phyloP scores from a whole-genome alignment of 2,888 invertebrate genomes.

The Ochropacha duplaris region DNA sequence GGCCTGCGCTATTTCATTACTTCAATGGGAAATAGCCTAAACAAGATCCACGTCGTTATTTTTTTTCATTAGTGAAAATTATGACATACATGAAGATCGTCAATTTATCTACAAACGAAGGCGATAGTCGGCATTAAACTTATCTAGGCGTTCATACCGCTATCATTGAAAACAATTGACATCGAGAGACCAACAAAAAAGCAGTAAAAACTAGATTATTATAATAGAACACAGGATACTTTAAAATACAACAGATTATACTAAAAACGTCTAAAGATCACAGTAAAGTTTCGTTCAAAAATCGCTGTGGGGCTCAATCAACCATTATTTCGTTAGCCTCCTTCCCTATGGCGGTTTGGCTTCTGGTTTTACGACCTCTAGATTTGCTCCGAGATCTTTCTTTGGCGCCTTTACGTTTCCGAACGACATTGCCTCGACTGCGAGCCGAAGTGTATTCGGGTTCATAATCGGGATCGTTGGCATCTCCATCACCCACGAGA shows the following conservation, averaged over 20 bases:
- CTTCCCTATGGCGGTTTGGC: constrained; percentile 60
- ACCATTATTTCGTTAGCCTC: constrained; percentile 52
- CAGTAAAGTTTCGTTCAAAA: constrained; percentile 53
- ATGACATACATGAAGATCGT: too few relatives aligned
- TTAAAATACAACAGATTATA: constrained; percentile 28
- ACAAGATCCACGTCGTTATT: background rate
- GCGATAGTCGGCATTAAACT: background rate
- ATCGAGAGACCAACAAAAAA: background rate
- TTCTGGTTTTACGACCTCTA: constrained; percentile 69
- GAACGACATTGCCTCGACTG: constrained; percentile 63
- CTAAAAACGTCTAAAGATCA: constrained; percentile 60
- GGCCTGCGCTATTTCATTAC: too few relatives aligned
- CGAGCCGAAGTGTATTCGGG: constrained; percentile 60
- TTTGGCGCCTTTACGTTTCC: constrained; percentile 65
- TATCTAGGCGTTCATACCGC: background rate
- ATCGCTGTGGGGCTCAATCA: constrained; percentile 44
- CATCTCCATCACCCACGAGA: constrained; percentile 45
- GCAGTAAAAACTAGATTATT: background rate
- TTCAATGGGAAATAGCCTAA: background rate
- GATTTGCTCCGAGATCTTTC: constrained; percentile 68
- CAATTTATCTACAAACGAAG: background rate
- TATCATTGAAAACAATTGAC: background rate
- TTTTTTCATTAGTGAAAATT: background rate
- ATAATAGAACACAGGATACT: constrained; percentile 11
- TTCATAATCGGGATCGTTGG: constrained; percentile 63